phyloP scores from a whole-genome alignment of 2,888 invertebrate species.

The Arge pagana region DNA sequence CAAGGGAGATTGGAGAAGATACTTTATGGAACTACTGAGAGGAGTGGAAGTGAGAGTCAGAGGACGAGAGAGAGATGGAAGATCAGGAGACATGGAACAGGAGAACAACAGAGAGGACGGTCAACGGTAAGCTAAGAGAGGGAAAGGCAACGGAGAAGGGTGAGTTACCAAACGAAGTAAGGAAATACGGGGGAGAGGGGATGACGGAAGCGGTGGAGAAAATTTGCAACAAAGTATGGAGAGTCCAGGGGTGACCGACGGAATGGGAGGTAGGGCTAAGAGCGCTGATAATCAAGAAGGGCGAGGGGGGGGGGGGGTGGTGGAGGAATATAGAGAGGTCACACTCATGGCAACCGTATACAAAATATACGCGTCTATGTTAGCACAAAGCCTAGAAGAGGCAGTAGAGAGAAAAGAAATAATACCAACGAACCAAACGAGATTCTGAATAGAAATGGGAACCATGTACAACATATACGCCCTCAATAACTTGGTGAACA shows the following conservation, averaged over 20 bases:
- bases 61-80: too few relatives aligned
- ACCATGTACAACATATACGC: constrained; percentile 25
- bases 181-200: not conserved
- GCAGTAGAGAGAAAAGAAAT: too few relatives aligned
- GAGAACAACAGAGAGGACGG: not conserved
- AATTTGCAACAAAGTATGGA: not conserved
- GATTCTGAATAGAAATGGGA: constrained; percentile 23
- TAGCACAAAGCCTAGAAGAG: constrained; percentile 15
- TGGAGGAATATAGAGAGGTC: constrained; percentile 25
- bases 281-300: constrained; percentile 16
- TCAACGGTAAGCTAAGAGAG: not conserved
- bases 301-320: not conserved
- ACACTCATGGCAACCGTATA: constrained; percentile 19
- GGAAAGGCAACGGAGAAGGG: not conserved
- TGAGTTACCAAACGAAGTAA: not conserved
- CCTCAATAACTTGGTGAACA: constrained; percentile 19
- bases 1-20: not conserved
- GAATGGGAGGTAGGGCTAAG: constrained; percentile 17
- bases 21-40: constrained; percentile 12
- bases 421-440: constrained; percentile 20
- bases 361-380: constrained; percentile 20
- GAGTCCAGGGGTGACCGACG: constrained; percentile 13
- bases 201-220: not conserved
- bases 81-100: too few relatives aligned
- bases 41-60: too few relatives aligned